phyloP scores from a whole-genome alignment of 2,888 invertebrate genomes.

The Abscondita cerata region DNA sequence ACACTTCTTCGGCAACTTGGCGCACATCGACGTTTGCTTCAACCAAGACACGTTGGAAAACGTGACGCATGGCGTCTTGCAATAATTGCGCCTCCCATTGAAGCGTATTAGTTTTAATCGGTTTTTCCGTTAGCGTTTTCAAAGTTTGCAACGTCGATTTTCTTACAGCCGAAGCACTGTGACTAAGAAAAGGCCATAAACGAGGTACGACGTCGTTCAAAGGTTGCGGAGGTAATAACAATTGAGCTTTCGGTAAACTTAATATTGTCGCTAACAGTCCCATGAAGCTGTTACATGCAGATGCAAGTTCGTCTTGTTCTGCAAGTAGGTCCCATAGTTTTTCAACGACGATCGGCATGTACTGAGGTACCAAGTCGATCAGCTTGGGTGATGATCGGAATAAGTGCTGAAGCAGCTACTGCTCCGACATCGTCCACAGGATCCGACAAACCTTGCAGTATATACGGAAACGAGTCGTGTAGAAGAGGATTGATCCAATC shows the following conservation, averaged over 20 bases:
- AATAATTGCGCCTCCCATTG: constrained; percentile 65
- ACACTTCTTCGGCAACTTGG: constrained; percentile 73
- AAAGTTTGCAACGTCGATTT: constrained; percentile 84
- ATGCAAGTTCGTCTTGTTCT: constrained; percentile 88
- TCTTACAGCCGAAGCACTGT: constrained; percentile 84
- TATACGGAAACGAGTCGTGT: constrained; percentile 67
- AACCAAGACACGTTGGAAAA: constrained; percentile 87
- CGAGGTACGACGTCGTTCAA: constrained; percentile 76
- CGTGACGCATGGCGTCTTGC: constrained; percentile 84
- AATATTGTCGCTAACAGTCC: constrained; percentile 84
- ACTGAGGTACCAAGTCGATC: constrained; percentile 66
- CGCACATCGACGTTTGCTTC: constrained; percentile 82
- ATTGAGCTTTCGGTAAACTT: constrained; percentile 66
- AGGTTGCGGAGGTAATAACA: constrained; percentile 63
- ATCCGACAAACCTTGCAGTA: constrained; percentile 80
- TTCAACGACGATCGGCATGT: constrained; percentile 72
- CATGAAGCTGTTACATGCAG: constrained; percentile 94
- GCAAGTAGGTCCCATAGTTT: constrained; percentile 86
- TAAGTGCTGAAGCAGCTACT: constrained; percentile 91
- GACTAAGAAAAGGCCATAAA: constrained; percentile 92
- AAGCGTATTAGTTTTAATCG: constrained; percentile 39
- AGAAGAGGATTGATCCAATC: constrained; percentile 65
- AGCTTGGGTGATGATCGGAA: constrained; percentile 81
- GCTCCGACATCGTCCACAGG: constrained; percentile 93
- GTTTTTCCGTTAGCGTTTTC: constrained; percentile 66